Evolutionary conservation across 2,888 invertebrate species (phyloP).

Genomic region (Drepana falcataria): DNA sequence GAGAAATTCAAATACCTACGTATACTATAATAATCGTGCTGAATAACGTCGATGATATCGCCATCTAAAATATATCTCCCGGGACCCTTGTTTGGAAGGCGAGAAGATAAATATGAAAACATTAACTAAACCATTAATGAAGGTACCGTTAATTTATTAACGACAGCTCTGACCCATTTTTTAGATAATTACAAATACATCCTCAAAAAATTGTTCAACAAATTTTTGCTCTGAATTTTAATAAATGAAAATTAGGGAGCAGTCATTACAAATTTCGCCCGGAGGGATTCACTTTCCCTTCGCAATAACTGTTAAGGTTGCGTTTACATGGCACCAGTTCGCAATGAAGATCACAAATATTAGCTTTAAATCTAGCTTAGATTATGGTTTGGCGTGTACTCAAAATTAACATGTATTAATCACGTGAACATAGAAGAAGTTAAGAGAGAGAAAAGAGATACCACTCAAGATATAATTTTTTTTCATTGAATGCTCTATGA

Average conservation of each 20-base stretch:
- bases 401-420: no score
- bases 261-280: conserved; percentile 52
- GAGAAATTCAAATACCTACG: no score
- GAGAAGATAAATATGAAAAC: no score
- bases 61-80: no score
- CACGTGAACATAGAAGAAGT: no score
- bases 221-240: conserved; percentile 39
- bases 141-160: neutral
- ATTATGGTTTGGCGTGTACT: no score
- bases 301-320: conserved; percentile 43
- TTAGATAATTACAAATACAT: neutral
- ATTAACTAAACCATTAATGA: neutral
- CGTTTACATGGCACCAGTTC: conserved; percentile 16
- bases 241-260: conserved; percentile 58
- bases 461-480: no score
- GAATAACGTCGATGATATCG: no score
- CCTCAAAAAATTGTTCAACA: conserved; percentile 5
- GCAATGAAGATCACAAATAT: conserved; percentile 8
- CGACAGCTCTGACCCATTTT: neutral
- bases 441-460: no score
- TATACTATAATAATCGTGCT: no score
- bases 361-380: neutral
- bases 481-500: no score
- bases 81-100: no score
- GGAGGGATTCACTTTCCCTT: conserved; percentile 39